These are phyloP conservation scores for Tachina lurida DNA, from an alignment of 2,888 invertebrate genomes.

Conservation along the genomic window DNA sequence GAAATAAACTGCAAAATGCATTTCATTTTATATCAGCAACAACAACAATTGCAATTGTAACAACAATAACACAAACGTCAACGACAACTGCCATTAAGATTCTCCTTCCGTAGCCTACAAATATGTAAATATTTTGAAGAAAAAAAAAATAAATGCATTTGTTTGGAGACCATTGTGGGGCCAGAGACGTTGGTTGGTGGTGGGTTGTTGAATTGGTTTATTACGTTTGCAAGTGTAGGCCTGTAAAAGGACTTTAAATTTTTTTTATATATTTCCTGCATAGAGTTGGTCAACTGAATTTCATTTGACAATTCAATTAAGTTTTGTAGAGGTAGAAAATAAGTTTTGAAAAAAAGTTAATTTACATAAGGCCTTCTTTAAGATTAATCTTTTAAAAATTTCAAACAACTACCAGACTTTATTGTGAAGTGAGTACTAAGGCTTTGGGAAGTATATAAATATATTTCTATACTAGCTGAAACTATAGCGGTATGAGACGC, in stretches of 20 bases:
- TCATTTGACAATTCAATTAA: constrained; percentile 41
- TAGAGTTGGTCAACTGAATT: background rate
- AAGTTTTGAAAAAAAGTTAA: constrained; percentile 13
- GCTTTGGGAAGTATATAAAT: background rate
- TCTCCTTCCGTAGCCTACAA: constrained; percentile 36
- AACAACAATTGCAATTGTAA: background rate
- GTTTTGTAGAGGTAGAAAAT: constrained; percentile 24
- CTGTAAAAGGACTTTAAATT: background rate
- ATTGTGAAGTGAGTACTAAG: background rate
- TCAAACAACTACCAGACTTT: background rate
- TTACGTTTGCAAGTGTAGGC: background rate
- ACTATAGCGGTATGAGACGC: background rate
- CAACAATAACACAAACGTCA: constrained; percentile 8
- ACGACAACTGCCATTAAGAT: constrained; percentile 42
- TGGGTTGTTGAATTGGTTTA: background rate
- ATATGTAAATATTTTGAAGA: constrained; percentile 47
- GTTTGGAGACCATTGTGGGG: background rate
- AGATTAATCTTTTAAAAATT: background rate
- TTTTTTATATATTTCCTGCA: background rate
- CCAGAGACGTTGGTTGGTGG: background rate
- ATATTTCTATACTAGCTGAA: background rate
- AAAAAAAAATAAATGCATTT: constrained; percentile 12
- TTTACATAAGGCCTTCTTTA: constrained; percentile 29
- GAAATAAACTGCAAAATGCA: constrained; percentile 47
- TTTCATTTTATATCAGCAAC: constrained; percentile 23